Evolutionary conservation across 2,113 vertebrate species (phyloP), one percentile per base, ranked within the genome.

Genomic region (Stigmatopora argus): DNA sequence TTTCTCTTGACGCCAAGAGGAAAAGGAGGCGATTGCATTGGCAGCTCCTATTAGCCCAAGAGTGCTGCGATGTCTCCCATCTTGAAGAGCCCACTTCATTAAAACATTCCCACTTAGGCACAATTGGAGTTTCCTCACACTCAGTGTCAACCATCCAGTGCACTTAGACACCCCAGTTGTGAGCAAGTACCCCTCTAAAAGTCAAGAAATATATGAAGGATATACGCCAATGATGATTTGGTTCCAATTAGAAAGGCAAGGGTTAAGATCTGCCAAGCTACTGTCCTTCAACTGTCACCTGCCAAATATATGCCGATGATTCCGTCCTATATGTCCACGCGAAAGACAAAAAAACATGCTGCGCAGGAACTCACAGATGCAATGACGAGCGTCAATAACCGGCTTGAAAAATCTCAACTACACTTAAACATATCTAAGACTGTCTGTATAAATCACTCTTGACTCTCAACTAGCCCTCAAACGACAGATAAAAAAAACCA

Each of bases 21-120:
- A 88, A 93, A 94, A 92, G 90, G 72, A 78, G 63, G 77, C 62
- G 26, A 73, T 80, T 84, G 88, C 87, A 90, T 90, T 93, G 92
- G 91, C 92, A 92, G 92, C 84, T 92, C 91, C 91, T 89, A 92
- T 94, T 93, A 95, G 89, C 85, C 88, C 84, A 86, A 65, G 78
- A 84, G 87, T 88, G 83, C 87, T 79, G 86, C 86, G 81, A 82
- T 79, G 79, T 84, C 67, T 46, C 87, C 76, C 69, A 81, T 90
- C 82, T 89, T 74, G 71, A 74, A 73, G 73, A 80, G 58, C 62
- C 60, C 66, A 83, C 91, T 93, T 92, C 86, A 90, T 92, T 92
- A 89, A 83, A 78, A 87, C 78, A 91, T 79, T 88, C 89, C 84
- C 81, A 91, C 89, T 72, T 91, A 89, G 88, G 85, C 89, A 86